Evolutionary conservation across 2,888 invertebrate species (phyloP).

Genomic region (Andrena bucephala): DNA sequence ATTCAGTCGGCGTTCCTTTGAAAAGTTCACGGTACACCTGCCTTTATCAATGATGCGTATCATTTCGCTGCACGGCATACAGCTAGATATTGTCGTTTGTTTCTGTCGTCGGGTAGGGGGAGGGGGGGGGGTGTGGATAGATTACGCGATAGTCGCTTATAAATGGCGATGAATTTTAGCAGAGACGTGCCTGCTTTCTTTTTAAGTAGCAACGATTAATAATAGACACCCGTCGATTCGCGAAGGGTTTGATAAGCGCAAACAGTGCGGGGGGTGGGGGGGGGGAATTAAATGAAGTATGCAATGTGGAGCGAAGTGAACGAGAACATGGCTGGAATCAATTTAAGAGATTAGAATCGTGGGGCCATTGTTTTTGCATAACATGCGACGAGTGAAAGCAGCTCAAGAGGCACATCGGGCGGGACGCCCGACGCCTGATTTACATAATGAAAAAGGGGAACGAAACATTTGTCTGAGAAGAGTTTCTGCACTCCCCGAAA

Average conservation of each 20-base stretch:
- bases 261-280: too few relatives aligned
- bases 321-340: too few relatives aligned
- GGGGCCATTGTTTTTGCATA: not conserved
- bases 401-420: not conserved
- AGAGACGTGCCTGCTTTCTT: not conserved
- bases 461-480: slow-evolving; percentile 9
- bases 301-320: not conserved
- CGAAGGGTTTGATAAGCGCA: not conserved
- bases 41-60: slow-evolving; percentile 59
- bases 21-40: slow-evolving; percentile 52
- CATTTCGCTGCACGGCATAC: slow-evolving; percentile 16
- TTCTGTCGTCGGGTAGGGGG: not conserved
- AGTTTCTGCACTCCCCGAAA: not conserved
- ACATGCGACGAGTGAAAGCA: not conserved
- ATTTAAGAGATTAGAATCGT: not conserved
- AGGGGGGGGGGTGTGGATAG: not conserved
- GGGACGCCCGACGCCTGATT: not conserved
- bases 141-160: not conserved
- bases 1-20: slow-evolving; percentile 46
- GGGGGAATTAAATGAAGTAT: not conserved
- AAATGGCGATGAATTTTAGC: not conserved
- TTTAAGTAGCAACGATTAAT: not conserved
- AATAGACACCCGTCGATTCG: not conserved
- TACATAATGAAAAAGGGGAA: slow-evolving; percentile 1
- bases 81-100: slow-evolving; percentile 34